A percentile compares a stretch with the other conserved stretches of the same genome.
These are phyloP conservation scores for Argyra leucocephala DNA, from an alignment of 2,888 invertebrate genomes.

Conservation along the genomic window DNA sequence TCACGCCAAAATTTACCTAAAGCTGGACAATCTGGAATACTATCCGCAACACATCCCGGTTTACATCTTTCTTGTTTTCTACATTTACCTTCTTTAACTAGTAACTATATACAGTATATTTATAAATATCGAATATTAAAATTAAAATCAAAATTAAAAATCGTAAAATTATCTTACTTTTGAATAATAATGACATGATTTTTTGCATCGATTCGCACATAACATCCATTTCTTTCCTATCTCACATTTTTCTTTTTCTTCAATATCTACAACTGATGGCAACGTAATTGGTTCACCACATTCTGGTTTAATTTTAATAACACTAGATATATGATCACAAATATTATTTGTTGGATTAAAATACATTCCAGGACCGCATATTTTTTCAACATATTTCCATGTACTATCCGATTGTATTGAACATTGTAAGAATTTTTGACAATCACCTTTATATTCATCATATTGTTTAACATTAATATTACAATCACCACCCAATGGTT, in stretches of 20 bases:
- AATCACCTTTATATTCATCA: constrained; percentile 55
- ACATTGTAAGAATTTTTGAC: constrained; percentile 62
- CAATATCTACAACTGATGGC: neutral
- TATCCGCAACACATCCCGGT: constrained; percentile 39
- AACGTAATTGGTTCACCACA: constrained; percentile 42
- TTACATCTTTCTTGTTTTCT: constrained; percentile 35
- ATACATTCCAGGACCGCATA: constrained; percentile 54
- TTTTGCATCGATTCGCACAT: constrained; percentile 64
- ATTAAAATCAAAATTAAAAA: too few species aligned
- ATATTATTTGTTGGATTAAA: constrained; percentile 56
- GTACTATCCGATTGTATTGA: constrained; percentile 43
- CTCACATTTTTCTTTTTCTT: constrained; percentile 27
- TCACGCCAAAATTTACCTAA: constrained; percentile 60
- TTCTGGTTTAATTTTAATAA: constrained; percentile 50
- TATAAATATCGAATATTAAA: neutral
- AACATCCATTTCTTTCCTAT: constrained; percentile 51
- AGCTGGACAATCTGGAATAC: constrained; percentile 46
- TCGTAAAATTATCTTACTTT: constrained; percentile 28
- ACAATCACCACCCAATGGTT: constrained; percentile 21
- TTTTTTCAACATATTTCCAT: constrained; percentile 51
- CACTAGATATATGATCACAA: constrained; percentile 56
- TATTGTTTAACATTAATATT: constrained; percentile 47
- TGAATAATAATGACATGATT: constrained; percentile 59
- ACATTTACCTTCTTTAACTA: constrained; percentile 37
- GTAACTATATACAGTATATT: constrained; percentile 25